Conservation (phyloP, 2,888 invertebrate species). For the Drosophila ochracea region DNA sequence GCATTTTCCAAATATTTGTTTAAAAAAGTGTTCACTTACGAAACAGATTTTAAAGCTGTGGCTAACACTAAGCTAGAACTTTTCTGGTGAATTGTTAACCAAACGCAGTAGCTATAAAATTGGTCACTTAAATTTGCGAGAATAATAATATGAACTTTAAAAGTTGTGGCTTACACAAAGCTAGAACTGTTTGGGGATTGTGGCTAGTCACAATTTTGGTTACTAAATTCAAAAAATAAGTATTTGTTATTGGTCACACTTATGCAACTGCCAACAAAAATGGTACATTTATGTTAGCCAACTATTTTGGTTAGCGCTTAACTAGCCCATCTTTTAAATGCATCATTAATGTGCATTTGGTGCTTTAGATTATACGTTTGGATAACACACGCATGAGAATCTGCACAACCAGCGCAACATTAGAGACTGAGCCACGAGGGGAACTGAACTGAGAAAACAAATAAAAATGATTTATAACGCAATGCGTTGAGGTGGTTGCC, state of each 20-base stretch:
- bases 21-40: background rate
- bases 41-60: background rate
- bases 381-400: slow-evolving; percentile 74
- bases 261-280: background rate
- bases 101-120: background rate
- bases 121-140: background rate
- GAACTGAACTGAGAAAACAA: slow-evolving; percentile 54
- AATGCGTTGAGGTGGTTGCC: slow-evolving; percentile 71
- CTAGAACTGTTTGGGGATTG: too few species aligned
- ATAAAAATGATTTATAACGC: slow-evolving; percentile 79
- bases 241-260: background rate
- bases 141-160: background rate
- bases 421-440: slow-evolving; percentile 40
- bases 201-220: background rate
- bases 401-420: slow-evolving; percentile 42
- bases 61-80: background rate
- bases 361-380: slow-evolving; percentile 62
- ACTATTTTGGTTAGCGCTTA: slow-evolving; percentile 36
- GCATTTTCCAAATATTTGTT: background rate
- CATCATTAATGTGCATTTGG: slow-evolving; percentile 77
- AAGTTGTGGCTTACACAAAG: background rate
- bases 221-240: background rate
- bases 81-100: background rate
- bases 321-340: slow-evolving; percentile 55
- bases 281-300: slow-evolving; percentile 2